phyloP scores from a whole-genome alignment of 2,797 vertebrate species.

The Hephaestus fuliginosus region DNA sequence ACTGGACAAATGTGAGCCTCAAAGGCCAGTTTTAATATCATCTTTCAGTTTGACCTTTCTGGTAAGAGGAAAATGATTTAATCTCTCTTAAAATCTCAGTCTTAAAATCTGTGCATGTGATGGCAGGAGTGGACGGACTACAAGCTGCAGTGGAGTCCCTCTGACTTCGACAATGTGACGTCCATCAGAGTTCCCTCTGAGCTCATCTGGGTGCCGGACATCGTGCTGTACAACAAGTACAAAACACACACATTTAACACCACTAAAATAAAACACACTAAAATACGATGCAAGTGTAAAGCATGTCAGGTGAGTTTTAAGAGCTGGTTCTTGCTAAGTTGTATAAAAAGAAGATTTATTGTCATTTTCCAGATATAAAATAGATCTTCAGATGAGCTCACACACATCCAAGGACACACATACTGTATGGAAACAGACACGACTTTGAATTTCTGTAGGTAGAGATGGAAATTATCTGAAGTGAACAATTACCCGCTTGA shows the following conservation, averaged over 20 bases:
- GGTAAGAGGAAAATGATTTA: neutral
- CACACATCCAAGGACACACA: neutral
- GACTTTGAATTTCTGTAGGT: slow-evolving; percentile 24
- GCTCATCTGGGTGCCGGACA: slow-evolving; percentile 94
- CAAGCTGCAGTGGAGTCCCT: slow-evolving; percentile 90
- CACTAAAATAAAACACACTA: no score
- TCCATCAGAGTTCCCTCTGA: slow-evolving; percentile 91
- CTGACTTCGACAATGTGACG: slow-evolving; percentile 89
- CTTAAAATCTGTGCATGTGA: neutral
- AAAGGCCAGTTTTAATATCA: neutral
- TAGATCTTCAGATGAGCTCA: neutral
- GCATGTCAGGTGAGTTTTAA: neutral
- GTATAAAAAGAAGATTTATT: neutral
- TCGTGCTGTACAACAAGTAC: slow-evolving; percentile 92
- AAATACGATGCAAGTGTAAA: neutral
- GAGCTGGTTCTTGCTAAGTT: neutral
- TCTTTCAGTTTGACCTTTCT: no score
- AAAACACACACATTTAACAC: slow-evolving; percentile 7
- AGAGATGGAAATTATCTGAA: slow-evolving; percentile 48
- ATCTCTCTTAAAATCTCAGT: no score
- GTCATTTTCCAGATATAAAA: neutral
- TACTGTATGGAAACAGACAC: neutral
- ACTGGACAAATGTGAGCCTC: no score
- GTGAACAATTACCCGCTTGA: slow-evolving; percentile 67
- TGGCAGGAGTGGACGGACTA: slow-evolving; percentile 92